These are phyloP conservation scores for Archips xylosteana DNA, from an alignment of 2,888 invertebrate genomes.

Conservation along the genomic window DNA sequence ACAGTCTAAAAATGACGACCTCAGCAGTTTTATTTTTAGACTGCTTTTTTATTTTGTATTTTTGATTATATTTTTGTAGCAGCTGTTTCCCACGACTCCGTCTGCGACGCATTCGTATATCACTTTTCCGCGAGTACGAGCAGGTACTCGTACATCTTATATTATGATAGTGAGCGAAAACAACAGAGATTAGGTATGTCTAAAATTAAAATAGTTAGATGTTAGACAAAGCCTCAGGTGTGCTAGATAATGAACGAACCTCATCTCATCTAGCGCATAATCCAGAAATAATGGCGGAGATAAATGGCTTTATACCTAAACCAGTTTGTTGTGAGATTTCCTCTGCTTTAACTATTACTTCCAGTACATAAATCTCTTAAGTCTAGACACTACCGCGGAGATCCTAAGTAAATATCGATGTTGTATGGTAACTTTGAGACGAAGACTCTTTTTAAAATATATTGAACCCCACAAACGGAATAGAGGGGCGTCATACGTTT, in stretches of 20 bases:
- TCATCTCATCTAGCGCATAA: background rate
- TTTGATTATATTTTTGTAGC: too few species aligned
- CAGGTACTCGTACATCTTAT: too few species aligned
- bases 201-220: too few species aligned
- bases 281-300: conserved; percentile 15
- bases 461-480: too few species aligned
- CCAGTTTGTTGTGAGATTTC: background rate
- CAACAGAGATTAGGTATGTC: background rate
- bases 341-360: conserved; percentile 19
- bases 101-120: too few species aligned
- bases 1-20: too few species aligned
- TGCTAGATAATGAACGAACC: background rate
- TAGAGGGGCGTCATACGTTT: too few species aligned
- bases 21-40: too few species aligned
- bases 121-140: too few species aligned
- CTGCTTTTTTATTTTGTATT: too few species aligned
- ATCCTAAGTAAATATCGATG: conserved; percentile 19
- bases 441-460: background rate
- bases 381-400: conserved; percentile 29
- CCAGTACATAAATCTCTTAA: conserved; percentile 30
- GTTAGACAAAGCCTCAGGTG: background rate
- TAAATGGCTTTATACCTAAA: conserved; percentile 14
- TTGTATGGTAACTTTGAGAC: conserved; percentile 18
- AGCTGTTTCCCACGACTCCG: too few species aligned
- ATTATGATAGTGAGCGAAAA: background rate